A percentile compares a stretch with the other conserved stretches of the same genome.
These are phyloP conservation scores for Solea solea DNA, from an alignment of 2,113 vertebrate species.

Conservation along the genomic window DNA sequence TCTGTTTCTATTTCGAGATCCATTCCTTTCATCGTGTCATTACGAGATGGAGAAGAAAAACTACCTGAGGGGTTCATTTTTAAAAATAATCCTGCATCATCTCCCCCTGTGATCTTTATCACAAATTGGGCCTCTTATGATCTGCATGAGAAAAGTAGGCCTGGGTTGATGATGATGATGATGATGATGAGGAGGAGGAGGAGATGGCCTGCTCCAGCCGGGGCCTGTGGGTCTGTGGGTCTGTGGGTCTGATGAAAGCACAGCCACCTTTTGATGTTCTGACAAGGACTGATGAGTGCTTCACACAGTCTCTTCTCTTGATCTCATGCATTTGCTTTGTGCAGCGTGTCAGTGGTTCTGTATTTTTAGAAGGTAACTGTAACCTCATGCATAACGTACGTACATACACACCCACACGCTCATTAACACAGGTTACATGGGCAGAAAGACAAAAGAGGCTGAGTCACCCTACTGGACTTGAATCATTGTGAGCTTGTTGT, in stretches of 20 bases:
- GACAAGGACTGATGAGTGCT: conserved; percentile 71
- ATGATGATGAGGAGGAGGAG: background rate
- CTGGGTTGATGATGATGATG: conserved; percentile 28
- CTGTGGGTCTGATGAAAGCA: conserved; percentile 68
- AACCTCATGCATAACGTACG: conserved; percentile 31
- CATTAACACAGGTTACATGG: background rate
- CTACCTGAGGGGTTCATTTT: conserved; percentile 64
- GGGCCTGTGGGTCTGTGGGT: conserved; percentile 47
- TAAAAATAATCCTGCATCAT: conserved; percentile 57
- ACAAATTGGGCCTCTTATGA: conserved; percentile 71
- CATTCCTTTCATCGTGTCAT: conserved; percentile 65
- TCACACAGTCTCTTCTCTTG: conserved; percentile 57
- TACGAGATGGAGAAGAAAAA: background rate
- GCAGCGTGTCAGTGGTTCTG: conserved; percentile 9
- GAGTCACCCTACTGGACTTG: background rate
- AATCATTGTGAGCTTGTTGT: background rate
- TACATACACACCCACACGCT: background rate
- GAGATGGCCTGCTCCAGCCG: conserved; percentile 52
- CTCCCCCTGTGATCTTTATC: conserved; percentile 69
- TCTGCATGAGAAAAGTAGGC: conserved; percentile 73
- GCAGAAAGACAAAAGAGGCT: background rate
- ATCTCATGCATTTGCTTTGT: conserved; percentile 31
- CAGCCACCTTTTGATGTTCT: conserved; percentile 69
- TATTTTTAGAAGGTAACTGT: conserved; percentile 52
- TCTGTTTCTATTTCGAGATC: background rate